These are phyloP conservation scores for Amitus sp. DNA, from an alignment of 2,888 invertebrate species.

Conservation along the genomic window DNA sequence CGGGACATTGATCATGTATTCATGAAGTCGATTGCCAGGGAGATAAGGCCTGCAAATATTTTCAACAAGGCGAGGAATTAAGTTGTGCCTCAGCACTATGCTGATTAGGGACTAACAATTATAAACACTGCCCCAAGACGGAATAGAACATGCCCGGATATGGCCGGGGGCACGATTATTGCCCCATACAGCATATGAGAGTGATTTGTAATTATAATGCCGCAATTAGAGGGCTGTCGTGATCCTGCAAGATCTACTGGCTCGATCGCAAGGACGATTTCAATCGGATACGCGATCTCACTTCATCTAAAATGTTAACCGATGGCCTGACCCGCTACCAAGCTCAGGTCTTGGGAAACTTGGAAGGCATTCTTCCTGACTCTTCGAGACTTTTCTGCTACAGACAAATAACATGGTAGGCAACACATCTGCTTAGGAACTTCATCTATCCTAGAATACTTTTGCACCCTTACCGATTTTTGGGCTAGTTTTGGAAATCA, in stretches of 20 bases:
- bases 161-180: slow-evolving; percentile 36
- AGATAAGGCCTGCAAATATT: neutral
- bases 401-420: too few relatives aligned
- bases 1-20: neutral
- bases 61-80: neutral
- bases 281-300: slow-evolving; percentile 44
- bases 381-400: too few relatives aligned
- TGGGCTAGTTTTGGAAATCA: too few relatives aligned
- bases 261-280: slow-evolving; percentile 54
- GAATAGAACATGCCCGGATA: slow-evolving; percentile 37
- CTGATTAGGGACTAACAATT: slow-evolving; percentile 32
- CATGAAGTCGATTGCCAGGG: neutral
- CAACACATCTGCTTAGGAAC: too few relatives aligned
- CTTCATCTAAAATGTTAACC: slow-evolving; percentile 56
- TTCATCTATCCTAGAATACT: too few relatives aligned
- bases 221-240: slow-evolving; percentile 61
- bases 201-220: slow-evolving; percentile 64
- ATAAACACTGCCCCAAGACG: slow-evolving; percentile 20
- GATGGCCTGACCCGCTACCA: slow-evolving; percentile 46
- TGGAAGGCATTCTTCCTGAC: slow-evolving; percentile 26
- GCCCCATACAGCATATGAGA: slow-evolving; percentile 35
- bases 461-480: too few relatives aligned
- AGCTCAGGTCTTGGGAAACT: slow-evolving; percentile 46
- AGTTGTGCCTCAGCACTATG: slow-evolving; percentile 23
- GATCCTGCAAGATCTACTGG: slow-evolving; percentile 53